phyloP scores from a whole-genome alignment of 2,113 vertebrate species.

The Etia nguti region DNA sequence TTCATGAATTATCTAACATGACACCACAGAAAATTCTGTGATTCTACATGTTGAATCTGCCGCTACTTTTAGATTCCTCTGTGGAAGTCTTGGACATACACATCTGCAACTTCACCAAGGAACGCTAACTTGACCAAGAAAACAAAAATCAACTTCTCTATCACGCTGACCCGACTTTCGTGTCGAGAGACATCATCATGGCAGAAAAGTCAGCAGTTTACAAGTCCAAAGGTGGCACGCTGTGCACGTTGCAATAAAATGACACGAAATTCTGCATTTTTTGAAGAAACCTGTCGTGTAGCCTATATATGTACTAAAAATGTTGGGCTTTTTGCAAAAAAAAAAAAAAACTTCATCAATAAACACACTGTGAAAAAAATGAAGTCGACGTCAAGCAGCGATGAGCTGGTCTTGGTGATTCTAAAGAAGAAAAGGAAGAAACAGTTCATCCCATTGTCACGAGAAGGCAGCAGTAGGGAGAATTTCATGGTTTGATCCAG shows the following conservation, averaged over 20 bases:
- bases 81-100: not conserved
- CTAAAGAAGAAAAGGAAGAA: not conserved
- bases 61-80: not conserved
- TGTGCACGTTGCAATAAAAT: not conserved
- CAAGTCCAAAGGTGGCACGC: no score
- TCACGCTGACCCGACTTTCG: not conserved
- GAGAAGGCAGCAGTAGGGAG: not conserved
- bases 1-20: not conserved
- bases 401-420: not conserved
- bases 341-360: not conserved
- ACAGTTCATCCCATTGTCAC: not conserved
- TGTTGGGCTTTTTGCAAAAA: rapidly evolving
- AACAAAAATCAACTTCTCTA: not conserved
- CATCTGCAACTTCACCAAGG: not conserved
- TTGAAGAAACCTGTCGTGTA: not conserved
- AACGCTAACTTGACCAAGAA: not conserved
- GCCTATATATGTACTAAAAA: rapidly evolving
- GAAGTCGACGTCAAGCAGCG: not conserved
- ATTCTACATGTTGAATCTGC: not conserved
- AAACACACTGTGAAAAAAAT: not conserved
- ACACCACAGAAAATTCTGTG: not conserved
- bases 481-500: not conserved
- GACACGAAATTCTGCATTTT: rapidly evolving
- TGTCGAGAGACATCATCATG: not conserved
- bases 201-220: not conserved